These are phyloP conservation scores for Alethe castanea DNA, from an alignment of 2,113 vertebrate species.

Conservation along the genomic window DNA sequence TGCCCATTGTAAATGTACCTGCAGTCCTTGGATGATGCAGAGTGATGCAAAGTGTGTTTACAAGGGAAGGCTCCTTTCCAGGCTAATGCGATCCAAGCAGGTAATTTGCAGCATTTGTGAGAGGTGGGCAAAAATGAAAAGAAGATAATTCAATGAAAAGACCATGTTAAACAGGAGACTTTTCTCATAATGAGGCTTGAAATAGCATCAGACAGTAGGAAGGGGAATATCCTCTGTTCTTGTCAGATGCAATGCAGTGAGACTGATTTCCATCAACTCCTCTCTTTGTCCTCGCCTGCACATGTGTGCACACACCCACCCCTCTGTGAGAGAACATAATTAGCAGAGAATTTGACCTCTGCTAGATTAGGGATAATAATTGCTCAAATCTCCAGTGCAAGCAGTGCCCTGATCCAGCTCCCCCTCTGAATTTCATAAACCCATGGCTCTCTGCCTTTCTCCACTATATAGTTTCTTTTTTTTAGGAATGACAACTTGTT, in stretches of 20 bases:
- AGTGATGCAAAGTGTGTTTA: slow-evolving; percentile 40
- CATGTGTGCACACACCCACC: background rate
- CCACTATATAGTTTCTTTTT: background rate
- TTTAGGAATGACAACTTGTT: slow-evolving; percentile 59
- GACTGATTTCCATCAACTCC: slow-evolving; percentile 6
- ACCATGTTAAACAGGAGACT: slow-evolving; percentile 39
- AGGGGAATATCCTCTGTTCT: background rate
- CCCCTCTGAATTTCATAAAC: background rate
- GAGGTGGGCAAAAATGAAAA: slow-evolving; percentile 54
- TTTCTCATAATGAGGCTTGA: slow-evolving; percentile 56
- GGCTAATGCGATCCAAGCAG: slow-evolving; percentile 65
- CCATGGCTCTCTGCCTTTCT: slow-evolving; percentile 1
- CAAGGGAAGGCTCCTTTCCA: slow-evolving; percentile 44
- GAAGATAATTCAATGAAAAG: slow-evolving; percentile 52
- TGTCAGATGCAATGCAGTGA: slow-evolving; percentile 8
- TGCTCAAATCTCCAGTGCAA: background rate
- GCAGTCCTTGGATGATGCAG: slow-evolving; percentile 4
- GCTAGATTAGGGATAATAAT: slow-evolving; percentile 21
- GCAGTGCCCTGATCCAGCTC: background rate
- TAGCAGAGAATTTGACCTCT: slow-evolving; percentile 43
- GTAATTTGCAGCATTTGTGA: slow-evolving; percentile 56
- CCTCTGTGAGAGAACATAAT: background rate
- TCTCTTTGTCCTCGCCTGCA: background rate
- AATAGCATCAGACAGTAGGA: slow-evolving; percentile 24
- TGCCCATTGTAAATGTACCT: slow-evolving; percentile 38